Conservation (phyloP, 2,797 vertebrate genomes). For the Phoebastria nigripes region DNA sequence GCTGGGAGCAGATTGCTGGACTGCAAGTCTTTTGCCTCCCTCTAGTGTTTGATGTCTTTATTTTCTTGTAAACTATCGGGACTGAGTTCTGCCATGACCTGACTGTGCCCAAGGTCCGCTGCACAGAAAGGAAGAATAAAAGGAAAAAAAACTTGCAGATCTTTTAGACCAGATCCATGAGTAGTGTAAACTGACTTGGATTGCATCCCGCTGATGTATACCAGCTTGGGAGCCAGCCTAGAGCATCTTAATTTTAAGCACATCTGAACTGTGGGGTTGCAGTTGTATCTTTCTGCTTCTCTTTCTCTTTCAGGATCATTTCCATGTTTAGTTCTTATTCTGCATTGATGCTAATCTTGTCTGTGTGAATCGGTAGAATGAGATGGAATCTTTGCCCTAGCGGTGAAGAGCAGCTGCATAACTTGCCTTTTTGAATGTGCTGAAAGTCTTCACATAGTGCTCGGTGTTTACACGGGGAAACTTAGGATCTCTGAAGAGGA, state of each 20-base stretch:
- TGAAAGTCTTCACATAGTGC: not conserved
- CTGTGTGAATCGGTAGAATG: not conserved
- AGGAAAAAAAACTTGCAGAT: not conserved
- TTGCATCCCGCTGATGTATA: not conserved
- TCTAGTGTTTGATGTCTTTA: slow-evolving; percentile 11
- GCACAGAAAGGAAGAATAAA: not conserved
- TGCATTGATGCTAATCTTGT: not conserved
- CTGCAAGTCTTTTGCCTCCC: slow-evolving; percentile 37
- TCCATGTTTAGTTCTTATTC: not conserved
- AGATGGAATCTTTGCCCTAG: not conserved
- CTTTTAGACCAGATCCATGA: not conserved
- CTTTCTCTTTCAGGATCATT: not conserved
- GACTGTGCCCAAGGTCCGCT: not conserved
- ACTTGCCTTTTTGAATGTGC: not conserved
- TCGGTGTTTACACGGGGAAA: not conserved
- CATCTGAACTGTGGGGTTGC: not conserved
- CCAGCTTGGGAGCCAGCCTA: not conserved
- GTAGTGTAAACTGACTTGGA: not conserved
- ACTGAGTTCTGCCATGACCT: not conserved
- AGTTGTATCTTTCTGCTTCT: not conserved
- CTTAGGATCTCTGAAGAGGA: not conserved
- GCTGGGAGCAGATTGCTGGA: not conserved
- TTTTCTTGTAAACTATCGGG: accelerated
- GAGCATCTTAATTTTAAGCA: not conserved
- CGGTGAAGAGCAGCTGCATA: not conserved